Conservation (phyloP, 2,113 vertebrate species). For the Clarias batrachus region DNA sequence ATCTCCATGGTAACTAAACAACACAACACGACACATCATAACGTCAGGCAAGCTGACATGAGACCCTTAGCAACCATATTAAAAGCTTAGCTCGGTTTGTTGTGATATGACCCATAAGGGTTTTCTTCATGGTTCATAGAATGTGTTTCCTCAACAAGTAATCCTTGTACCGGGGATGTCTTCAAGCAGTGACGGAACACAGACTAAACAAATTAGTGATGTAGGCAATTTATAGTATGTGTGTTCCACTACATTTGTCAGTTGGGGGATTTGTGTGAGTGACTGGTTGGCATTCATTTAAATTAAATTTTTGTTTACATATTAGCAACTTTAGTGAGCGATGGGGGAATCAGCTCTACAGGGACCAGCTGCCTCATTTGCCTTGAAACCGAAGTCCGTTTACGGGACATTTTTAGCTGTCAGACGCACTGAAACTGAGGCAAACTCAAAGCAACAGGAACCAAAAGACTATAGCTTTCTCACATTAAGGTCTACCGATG, state of each 20-base stretch:
- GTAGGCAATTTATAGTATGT: neutral
- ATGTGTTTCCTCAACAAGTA: neutral
- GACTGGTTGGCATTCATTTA: neutral
- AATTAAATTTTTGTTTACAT: conserved; percentile 21
- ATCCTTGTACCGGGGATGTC: neutral
- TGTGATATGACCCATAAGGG: neutral
- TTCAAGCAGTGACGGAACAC: conserved; percentile 10
- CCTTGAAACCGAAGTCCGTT: conserved; percentile 11
- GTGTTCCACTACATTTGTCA: conserved; percentile 31
- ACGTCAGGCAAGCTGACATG: conserved; percentile 7
- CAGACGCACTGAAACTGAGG: conserved; percentile 5
- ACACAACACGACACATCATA: conserved; percentile 50
- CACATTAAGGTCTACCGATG: neutral
- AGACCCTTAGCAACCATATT: neutral
- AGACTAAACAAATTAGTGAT: conserved; percentile 35
- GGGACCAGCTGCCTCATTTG: conserved; percentile 1
- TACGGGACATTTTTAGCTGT: conserved; percentile 13
- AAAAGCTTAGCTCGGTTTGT: neutral
- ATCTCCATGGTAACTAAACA: conserved; percentile 64
- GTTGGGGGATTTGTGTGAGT: conserved; percentile 9
- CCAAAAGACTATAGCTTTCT: conserved; percentile 1
- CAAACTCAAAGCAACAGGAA: conserved; percentile 27
- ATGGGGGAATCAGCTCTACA: conserved; percentile 8
- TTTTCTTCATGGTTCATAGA: neutral
- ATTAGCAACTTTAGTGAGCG: conserved; percentile 18